Evolutionary conservation across 2,113 vertebrate genomes (phyloP), one percentile per base, ranked within the genome.

Genomic region (Cyprinodon tularosa): DNA sequence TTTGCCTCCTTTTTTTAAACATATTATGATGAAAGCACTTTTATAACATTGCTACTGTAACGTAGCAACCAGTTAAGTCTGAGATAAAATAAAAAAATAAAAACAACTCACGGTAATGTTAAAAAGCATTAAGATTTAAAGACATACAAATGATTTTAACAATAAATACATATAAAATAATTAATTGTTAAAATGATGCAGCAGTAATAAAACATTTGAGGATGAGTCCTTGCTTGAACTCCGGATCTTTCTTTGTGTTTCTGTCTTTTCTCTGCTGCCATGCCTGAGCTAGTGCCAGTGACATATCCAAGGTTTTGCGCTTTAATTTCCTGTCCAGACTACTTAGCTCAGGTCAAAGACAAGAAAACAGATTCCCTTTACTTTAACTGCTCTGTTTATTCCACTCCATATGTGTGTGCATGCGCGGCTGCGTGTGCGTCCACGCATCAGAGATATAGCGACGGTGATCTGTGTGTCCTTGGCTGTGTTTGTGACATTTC

Each of bases 291-390:
- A 63, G 69, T 84, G 67, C 62, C 80, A 44, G 76, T 84, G 74
- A 87, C 79, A 86, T 82, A 77, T 72, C 81, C 72, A 81, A 78
- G 70, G 85, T 84, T 74, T 80, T 84, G 62, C 78, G 64, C 64
- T 92, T 92, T 90, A 86, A 91, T 92, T 91, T 92, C 90, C 88
- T 93, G 89, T 89, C 88, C 85, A 86, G 90, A 91, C 89, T 89
- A 66, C 75, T 87, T 87, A 76, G 80, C 73, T 50, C 78, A 86
- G 73, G 89, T 85, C 72, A 47, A 80, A 91, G 84, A 87, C 81
- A 83, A 82, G 84, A 53, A 81, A 81, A 81, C 82, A 76, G 80
- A 83, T 82, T 80, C 38, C 71, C 86, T 84, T 87, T 89, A 78
- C 86, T 86, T 57, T 74, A 76, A 62, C 78, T 45, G 61, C 66